Conservation (phyloP, 1,140 invertebrate species). For the Antheraea pernyi region DNA sequence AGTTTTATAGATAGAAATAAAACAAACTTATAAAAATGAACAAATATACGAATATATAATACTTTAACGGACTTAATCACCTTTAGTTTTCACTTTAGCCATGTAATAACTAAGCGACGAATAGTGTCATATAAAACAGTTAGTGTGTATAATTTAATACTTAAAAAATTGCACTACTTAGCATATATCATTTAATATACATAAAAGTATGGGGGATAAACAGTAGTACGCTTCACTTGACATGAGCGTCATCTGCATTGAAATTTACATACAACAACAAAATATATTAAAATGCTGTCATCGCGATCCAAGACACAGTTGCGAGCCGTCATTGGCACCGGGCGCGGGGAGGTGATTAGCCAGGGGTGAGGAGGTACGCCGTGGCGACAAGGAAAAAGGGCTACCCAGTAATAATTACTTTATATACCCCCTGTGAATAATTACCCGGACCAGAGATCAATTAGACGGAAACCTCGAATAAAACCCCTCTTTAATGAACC, state of each 20-base stretch:
- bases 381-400: slow-evolving; percentile 70
- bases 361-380: slow-evolving; percentile 35
- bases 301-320: slow-evolving; percentile 56
- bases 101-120: background rate
- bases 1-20: slow-evolving; percentile 70
- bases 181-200: background rate
- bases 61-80: too few relatives aligned
- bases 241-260: slow-evolving; percentile 50
- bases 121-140: slow-evolving; percentile 53
- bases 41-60: slow-evolving; percentile 37
- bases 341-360: slow-evolving; percentile 58
- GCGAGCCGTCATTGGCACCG: slow-evolving; percentile 66
- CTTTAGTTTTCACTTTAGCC: too few relatives aligned
- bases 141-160: slow-evolving; percentile 38
- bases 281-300: slow-evolving; percentile 77
- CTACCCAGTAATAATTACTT: slow-evolving; percentile 69
- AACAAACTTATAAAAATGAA: slow-evolving; percentile 69
- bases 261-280: slow-evolving; percentile 69
- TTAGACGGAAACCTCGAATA: slow-evolving; percentile 63
- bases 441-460: slow-evolving; percentile 65
- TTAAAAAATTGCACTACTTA: background rate
- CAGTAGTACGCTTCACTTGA: slow-evolving; percentile 31
- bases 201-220: background rate
- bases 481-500: slow-evolving; percentile 53
- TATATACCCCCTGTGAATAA: slow-evolving; percentile 72